Base-by-base conservation (phyloP, 2,113 vertebrate genomes). In the Xenopus tropicalis region DNA sequence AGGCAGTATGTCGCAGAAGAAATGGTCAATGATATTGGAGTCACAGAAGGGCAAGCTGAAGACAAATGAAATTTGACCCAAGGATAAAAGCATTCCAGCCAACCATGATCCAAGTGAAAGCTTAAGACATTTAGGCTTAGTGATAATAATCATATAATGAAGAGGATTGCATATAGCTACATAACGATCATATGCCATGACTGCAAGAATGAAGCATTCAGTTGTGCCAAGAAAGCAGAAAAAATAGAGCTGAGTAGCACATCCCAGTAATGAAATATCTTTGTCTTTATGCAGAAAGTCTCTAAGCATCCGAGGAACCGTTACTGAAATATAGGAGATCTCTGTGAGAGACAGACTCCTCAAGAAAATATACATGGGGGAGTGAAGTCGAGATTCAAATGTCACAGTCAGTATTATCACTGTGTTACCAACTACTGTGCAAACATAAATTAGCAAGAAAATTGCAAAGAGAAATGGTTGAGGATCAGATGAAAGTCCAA, bases 291-390 rank as follows among this genome's bases (percentile, higher is more conserved):
- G 66, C 4, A 69, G 66, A 54, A 84, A 80, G 37, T 82, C 73
- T 7, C 77, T 21, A 22, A 85, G 78, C 77, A 80, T 70, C 44
- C 81, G 83, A 67, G 86, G 85, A 14, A 82, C 71, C 0, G 80
- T 87, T 61, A 83, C 80, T 0, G 85, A 82, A 42, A 86, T 8
- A 1, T 83, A 82, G 74, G 83, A 79, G 3, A 82, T 74, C 65
- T 85, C 85, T 21, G 85, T 79, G 77, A 86, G 79, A 70, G 86
- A 84, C 62, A 86, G 79, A 44, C 78, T 80, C 59, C 78, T 51
- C 23, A 85, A 73, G 57, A 85, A 82, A 64, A 84, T 1, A 56
- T 82, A 83, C 86, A 88, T 82, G 0, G 86, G 86, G 65, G 83
- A 84, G 25, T 81, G 86, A 56, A 86, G 77, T 0, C 72, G 43